Base-by-base conservation (phyloP, 2,113 vertebrate species). In the Coptodon rendalli region DNA sequence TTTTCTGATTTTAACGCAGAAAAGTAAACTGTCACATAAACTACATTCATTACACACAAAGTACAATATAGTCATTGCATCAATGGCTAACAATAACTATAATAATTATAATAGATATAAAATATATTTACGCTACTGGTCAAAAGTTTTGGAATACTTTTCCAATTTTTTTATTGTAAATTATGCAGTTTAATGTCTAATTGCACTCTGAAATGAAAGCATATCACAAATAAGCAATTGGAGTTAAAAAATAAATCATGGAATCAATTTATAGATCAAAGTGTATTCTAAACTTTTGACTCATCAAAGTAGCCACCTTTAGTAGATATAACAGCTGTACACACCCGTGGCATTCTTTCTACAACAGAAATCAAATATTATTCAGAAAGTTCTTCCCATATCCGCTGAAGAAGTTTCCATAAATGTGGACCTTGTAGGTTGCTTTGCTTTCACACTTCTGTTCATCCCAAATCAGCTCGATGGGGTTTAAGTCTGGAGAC, bases 281-380 rank as follows among this genome's bases (percentile, higher is more conserved):
- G 14, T 7, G 9, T 3, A 11, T 0, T 36, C 59, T n/a, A n/a
- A 63, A n/a, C 9, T 0, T 63, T 63, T 1, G 31, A 36, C 31
- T 36, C 6, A 12, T 66, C 61, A 66, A 36, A 36, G 17, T 2
- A 38, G 9, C 4, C 31, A 1, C 31, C 2, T 66, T 66, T n/a
- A 36, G 17, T 5, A 66, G 10, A 38, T 66, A 2, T 38, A 66
- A n/a, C 61, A 66, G 61, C 61, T 38, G 6, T 1, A 66, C 61
- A 66, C 2, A n/a, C 6, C 17, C 17, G 1, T 0, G 34, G 61
- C 61, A n/a, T 38, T 66, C 61, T 5, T 66, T 0, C 31, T 66
- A 38, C 61, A n/a, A 66, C 19, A 66, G 61, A 66, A 66, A 38
- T 38, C 31, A 66, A 2, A n/a, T 66, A n/a, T 66, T 66, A 31